Evolutionary conservation across 2,888 invertebrate species (phyloP), one percentile per base, ranked within the genome.

Genomic region (Colletes collaris): DNA sequence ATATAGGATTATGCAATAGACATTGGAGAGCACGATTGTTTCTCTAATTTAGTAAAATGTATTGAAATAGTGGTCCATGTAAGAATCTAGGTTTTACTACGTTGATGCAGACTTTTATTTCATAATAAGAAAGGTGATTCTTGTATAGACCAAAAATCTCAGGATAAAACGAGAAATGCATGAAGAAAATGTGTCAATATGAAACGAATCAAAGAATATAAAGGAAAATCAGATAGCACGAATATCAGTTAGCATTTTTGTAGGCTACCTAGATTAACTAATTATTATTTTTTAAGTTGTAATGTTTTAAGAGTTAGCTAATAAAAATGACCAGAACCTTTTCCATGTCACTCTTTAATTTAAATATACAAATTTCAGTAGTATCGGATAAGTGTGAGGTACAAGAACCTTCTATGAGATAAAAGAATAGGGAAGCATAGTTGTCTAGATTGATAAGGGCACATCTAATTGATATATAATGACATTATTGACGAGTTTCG

Each of bases 321-420:
- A 92, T 92, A 92, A 92, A 92, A 87, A 86, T 90, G 89, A 92
- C 90, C 88, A 92, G 88, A 90, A 91, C 89, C 90, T 91, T 90
- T 89, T 91, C 89, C 89, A 90, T 81, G 83, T 87, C 86, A 87
- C 79, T 90, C 87, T 87, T 90, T 90, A 89, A 90, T 91, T 89
- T 85, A 78, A 69, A 70, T 72, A 72, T 77, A 71, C 67, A 74
- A 79, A 71, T 79, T 75, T 81, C 70, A 67, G 71, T 79, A 78
- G 81, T 52, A 75, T 79, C 79, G 84, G 72, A 66, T 83, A 83
- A 81, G 83, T 59, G 71, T 81, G 75, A 75, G 69, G 69, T 76
- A 74, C 70, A 77, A 79, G 67, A 71, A 59, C 56, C 44, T 62
- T 74, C 71, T 74, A 67, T 68, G 63, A 78, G 74, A 46, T 76